These are phyloP conservation scores for Colaptes auratus DNA, from an alignment of 2,113 vertebrate species.

Conservation along the genomic window DNA sequence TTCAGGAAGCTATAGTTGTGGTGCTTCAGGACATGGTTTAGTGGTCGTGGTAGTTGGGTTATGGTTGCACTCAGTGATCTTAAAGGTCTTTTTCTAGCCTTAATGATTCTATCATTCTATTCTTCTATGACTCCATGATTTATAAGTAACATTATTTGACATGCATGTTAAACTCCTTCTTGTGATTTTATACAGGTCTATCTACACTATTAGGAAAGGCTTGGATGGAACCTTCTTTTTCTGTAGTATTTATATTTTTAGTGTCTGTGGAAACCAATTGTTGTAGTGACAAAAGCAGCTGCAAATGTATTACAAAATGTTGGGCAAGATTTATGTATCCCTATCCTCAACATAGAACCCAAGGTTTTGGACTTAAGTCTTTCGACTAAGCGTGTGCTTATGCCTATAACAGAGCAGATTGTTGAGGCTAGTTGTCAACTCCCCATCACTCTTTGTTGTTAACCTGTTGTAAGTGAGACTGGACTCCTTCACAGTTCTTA, in stretches of 20 bases:
- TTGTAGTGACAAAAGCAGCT: not conserved
- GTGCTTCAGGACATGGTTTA: too few relatives aligned
- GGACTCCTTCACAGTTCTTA: not conserved
- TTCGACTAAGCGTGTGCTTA: fast-evolving
- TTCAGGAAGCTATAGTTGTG: too few relatives aligned
- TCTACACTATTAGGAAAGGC: not conserved
- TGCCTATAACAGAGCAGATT: not conserved
- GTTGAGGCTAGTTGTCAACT: not conserved
- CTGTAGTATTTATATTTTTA: fast-evolving
- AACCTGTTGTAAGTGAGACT: not conserved
- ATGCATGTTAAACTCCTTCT: not conserved
- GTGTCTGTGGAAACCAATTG: not conserved
- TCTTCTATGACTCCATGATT: not conserved
- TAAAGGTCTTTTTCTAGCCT: too few relatives aligned
- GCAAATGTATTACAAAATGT: not conserved
- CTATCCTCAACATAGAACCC: not conserved
- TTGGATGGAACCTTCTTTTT: not conserved
- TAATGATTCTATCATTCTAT: too few relatives aligned
- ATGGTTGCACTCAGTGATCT: too few relatives aligned
- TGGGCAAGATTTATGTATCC: not conserved
- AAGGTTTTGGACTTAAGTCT: not conserved
- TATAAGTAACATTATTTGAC: not conserved
- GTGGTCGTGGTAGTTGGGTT: too few relatives aligned
- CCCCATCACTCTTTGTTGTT: not conserved
- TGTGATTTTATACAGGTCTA: not conserved